Percentiles rank a stretch among this genome's conserved stretches.
phyloP scores from a whole-genome alignment of 2,113 vertebrate genomes.

The Crotalus helleri region DNA sequence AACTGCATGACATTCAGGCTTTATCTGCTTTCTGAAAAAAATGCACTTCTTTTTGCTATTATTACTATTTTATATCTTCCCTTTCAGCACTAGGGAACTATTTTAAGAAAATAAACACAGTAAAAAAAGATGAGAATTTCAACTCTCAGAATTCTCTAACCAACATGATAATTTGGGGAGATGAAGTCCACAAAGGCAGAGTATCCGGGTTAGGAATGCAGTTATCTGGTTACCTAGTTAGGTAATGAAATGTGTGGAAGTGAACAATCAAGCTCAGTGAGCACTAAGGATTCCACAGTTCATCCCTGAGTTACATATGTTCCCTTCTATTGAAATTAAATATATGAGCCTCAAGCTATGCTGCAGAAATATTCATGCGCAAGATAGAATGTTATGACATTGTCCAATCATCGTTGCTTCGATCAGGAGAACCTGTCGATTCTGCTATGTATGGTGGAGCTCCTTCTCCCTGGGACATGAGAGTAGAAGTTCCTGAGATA shows the following conservation, averaged over 20 bases:
- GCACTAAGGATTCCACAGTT: not conserved
- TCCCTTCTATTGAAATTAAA: not conserved
- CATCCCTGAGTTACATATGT: not conserved
- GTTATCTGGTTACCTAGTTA: not conserved
- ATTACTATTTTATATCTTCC: not conserved
- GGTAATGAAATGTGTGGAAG: not conserved
- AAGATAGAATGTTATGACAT: not conserved
- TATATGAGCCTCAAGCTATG: not conserved
- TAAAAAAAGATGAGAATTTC: not conserved
- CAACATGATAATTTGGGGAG: not conserved
- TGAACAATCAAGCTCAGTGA: not conserved
- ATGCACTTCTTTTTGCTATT: not conserved
- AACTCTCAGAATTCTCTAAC: not conserved
- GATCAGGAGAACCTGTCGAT: conserved; percentile 68
- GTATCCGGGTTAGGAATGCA: not conserved
- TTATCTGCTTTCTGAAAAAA: not conserved
- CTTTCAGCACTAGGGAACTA: not conserved
- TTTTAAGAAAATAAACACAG: not conserved
- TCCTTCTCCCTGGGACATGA: conserved; percentile 72
- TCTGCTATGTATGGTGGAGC: conserved; percentile 48
- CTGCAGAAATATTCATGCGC: not conserved
- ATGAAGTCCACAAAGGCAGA: not conserved
- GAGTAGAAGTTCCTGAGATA: conserved; percentile 55
- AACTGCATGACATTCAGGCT: not conserved
- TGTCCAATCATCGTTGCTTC: conserved; percentile 8